Percentiles rank a stretch among this genome's conserved stretches.
These are phyloP conservation scores for Athene noctua DNA, from an alignment of 2,113 vertebrate genomes.

Conservation along the genomic window DNA sequence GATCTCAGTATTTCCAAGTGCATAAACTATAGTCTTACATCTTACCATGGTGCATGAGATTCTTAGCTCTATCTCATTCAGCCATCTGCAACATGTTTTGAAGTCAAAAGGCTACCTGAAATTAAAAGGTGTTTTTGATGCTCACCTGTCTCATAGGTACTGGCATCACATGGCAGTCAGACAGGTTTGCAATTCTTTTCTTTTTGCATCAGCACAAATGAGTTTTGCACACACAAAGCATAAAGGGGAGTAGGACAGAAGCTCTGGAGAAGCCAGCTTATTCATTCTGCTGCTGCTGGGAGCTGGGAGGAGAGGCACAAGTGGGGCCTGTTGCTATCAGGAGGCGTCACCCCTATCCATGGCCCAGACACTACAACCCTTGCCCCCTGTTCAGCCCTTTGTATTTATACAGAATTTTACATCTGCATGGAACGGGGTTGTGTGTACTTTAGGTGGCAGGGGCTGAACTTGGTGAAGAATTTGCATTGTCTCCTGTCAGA, in stretches of 20 bases:
- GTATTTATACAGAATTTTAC: background rate
- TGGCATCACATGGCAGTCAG: background rate
- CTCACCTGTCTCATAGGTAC: background rate
- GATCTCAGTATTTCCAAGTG: background rate
- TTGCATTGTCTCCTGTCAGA: background rate
- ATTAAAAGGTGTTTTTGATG: background rate
- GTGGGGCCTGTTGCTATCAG: fast-evolving
- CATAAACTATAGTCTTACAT: background rate
- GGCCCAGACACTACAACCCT: background rate
- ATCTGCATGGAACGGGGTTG: background rate
- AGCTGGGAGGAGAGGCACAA: background rate
- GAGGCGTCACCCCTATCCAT: background rate
- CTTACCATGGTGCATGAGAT: background rate
- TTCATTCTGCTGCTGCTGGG: background rate
- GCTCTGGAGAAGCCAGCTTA: background rate
- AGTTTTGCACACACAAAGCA: background rate
- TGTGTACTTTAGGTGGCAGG: background rate
- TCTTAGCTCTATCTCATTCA: background rate
- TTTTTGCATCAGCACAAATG: background rate
- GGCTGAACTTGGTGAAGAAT: background rate
- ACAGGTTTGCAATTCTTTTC: background rate
- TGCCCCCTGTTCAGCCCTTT: background rate
- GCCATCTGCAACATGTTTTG: background rate
- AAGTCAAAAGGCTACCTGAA: background rate
- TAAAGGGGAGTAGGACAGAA: background rate